Base-by-base conservation (phyloP, 2,888 invertebrate genomes). In the Coleophora deauratella region DNA sequence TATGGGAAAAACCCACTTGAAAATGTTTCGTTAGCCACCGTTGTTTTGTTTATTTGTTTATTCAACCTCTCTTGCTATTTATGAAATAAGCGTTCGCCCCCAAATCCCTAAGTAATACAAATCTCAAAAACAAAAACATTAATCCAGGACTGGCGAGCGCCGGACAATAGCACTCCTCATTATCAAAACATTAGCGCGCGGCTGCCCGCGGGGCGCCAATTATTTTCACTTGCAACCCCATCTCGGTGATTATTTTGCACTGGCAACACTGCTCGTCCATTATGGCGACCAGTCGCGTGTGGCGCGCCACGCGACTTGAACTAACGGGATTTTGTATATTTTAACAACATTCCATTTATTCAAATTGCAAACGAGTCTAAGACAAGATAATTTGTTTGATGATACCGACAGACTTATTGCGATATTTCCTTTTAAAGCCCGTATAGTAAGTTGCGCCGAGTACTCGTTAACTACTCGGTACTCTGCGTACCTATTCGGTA, bases 161-260 rank as follows among this genome's bases (percentile, higher is more conserved):
- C 51, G 64, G 68, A 74, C 73, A 75, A 75, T 67, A 64, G 62
- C 66, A 67, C 72, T 75, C 76, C 71, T 76, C 74, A 81, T 82
- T 82, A 82, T 73, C 68, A 79, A 77, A 85, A 84, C 79, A 84
- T 75, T 74, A 74, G 63, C 75, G 70, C 72, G 67, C 70, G 76
- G 55, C 62, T 54, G 63, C 54, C 82, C 66, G 76, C 81, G 78
- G 84, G 84, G 78, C 62, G 84, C 84, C 84, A 84, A 85, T 85
- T 85, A 85, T 78, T 75, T 68, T 59, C 55, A 54, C 63, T 72
- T 63, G 73, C 75, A 82, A 76, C 82, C 82, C 82, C 72, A 76
- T 79, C 80, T 60, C 54, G 56, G 53, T 67, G 66, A 70, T 69
- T 70, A 70, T 70, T 21, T 64, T 61, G 62, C 60, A 48, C 54